A percentile compares a stretch with the other conserved stretches of the same genome.
Conservation (phyloP, 2,888 invertebrate species). For the Liopterus haemorrhoidalis region DNA sequence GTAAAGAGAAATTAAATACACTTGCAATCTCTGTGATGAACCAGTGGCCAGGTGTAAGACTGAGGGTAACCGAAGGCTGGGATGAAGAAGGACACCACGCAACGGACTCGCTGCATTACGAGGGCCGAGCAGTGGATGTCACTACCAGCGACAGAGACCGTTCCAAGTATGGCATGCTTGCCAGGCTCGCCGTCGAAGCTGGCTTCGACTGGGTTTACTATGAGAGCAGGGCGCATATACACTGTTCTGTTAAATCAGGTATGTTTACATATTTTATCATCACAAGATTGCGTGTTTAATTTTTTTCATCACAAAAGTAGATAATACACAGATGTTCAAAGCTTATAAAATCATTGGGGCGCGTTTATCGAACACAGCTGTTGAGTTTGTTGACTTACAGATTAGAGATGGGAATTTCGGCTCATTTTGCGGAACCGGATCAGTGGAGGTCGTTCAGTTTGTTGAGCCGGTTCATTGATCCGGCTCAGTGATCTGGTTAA, state of each 20-base stretch:
- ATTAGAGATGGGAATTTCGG: too few species aligned
- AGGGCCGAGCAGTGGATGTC: slow-evolving; percentile 93
- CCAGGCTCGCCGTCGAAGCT: slow-evolving; percentile 89
- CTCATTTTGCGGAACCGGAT: too few species aligned
- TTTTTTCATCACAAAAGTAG: not conserved
- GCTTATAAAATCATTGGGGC: not conserved
- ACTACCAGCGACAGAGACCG: slow-evolving; percentile 90
- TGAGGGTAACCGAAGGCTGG: slow-evolving; percentile 94
- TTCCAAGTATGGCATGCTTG: slow-evolving; percentile 93
- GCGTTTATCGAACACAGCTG: too few species aligned
- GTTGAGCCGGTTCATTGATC: too few species aligned
- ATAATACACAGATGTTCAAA: not conserved
- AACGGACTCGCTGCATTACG: slow-evolving; percentile 86
- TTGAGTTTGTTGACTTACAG: too few species aligned
- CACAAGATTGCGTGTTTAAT: slow-evolving; percentile 49
- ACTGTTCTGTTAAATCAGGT: slow-evolving; percentile 98
- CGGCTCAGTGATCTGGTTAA: too few species aligned
- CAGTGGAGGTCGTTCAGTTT: too few species aligned
- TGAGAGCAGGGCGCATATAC: slow-evolving; percentile 89
- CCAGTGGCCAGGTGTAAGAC: slow-evolving; percentile 92
- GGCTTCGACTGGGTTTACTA: slow-evolving; percentile 99
- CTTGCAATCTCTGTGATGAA: slow-evolving; percentile 96
- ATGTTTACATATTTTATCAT: slow-evolving; percentile 45
- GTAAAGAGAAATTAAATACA: slow-evolving; percentile 91
- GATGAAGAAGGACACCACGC: slow-evolving; percentile 78